A percentile compares a stretch with the other conserved stretches of the same genome.
phyloP scores from a whole-genome alignment of 2,113 vertebrate genomes.

The Indicator indicator region DNA sequence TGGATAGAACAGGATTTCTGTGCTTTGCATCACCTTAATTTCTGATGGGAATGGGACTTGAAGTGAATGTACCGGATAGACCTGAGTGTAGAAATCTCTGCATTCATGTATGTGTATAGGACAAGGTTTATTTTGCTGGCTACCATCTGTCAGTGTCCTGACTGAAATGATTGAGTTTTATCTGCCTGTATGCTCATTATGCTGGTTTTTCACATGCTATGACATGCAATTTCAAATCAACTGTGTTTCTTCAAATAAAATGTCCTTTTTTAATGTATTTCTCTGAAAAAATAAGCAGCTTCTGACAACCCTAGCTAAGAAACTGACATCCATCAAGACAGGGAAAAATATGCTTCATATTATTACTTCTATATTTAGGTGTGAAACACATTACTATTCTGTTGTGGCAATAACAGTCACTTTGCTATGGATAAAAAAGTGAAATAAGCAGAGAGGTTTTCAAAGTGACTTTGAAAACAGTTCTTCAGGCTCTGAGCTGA shows the following conservation, averaged over 20 bases:
- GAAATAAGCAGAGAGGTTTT: conserved; percentile 22
- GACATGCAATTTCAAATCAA: not conserved
- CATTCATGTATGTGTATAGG: too few species aligned
- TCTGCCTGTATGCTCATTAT: too few species aligned
- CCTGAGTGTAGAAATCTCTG: not conserved
- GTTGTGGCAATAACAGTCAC: conserved; percentile 28
- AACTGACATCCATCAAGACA: not conserved
- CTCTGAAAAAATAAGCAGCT: not conserved
- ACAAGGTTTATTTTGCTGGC: not conserved
- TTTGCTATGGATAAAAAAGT: conserved; percentile 51
- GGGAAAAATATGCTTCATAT: not conserved
- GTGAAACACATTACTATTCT: conserved; percentile 49
- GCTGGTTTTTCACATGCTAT: not conserved
- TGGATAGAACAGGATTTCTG: not conserved
- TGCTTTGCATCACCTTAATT: not conserved
- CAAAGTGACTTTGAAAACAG: conserved; percentile 15
- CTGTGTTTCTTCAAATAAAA: not conserved
- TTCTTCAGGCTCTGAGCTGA: not conserved
- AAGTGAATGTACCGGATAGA: not conserved
- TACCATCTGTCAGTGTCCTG: not conserved
- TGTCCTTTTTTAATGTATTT: not conserved
- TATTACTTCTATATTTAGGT: conserved; percentile 43
- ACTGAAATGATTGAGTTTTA: not conserved
- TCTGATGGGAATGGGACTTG: not conserved
- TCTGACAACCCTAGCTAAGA: not conserved